These are phyloP conservation scores for Bryconaethiops microstoma DNA, from an alignment of 2,797 vertebrate species.

Conservation along the genomic window DNA sequence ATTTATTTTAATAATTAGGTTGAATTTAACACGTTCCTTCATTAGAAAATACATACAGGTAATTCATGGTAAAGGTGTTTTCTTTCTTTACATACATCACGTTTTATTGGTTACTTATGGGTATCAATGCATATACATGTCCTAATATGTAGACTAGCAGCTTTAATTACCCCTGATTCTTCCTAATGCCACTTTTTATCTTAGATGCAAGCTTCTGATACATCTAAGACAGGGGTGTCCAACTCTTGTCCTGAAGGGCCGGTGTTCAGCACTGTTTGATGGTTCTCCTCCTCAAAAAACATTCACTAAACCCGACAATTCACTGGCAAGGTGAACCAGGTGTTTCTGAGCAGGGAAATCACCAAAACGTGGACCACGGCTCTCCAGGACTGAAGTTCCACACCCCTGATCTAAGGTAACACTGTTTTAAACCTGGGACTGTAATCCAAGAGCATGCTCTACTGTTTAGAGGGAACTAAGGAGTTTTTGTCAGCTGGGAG, in stretches of 20 bases:
- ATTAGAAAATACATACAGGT: conserved; percentile 46
- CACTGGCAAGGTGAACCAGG: too few species aligned
- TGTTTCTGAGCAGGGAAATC: too few species aligned
- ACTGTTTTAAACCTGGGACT: neutral
- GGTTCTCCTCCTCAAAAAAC: too few species aligned
- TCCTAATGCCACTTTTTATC: conserved; percentile 7
- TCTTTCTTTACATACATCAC: conserved; percentile 44
- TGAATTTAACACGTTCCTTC: conserved; percentile 26
- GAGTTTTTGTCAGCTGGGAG: neutral
- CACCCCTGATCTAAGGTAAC: too few species aligned
- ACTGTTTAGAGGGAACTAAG: neutral
- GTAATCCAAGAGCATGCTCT: conserved; percentile 21
- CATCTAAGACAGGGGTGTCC: too few species aligned
- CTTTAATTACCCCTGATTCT: conserved; percentile 18
- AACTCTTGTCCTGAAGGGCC: too few species aligned
- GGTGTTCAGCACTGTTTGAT: too few species aligned
- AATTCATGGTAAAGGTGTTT: conserved; percentile 33
- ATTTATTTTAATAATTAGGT: conserved; percentile 28
- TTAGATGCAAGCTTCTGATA: conserved; percentile 12
- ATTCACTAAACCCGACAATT: too few species aligned
- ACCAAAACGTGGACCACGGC: too few species aligned
- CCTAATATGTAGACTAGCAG: conserved; percentile 33
- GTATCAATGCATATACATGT: conserved; percentile 38
- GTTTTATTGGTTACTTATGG: conserved; percentile 34
- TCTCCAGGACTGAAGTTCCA: too few species aligned